Conservation (phyloP, 2,113 vertebrate species). For the Tragelaphus scriptus region DNA sequence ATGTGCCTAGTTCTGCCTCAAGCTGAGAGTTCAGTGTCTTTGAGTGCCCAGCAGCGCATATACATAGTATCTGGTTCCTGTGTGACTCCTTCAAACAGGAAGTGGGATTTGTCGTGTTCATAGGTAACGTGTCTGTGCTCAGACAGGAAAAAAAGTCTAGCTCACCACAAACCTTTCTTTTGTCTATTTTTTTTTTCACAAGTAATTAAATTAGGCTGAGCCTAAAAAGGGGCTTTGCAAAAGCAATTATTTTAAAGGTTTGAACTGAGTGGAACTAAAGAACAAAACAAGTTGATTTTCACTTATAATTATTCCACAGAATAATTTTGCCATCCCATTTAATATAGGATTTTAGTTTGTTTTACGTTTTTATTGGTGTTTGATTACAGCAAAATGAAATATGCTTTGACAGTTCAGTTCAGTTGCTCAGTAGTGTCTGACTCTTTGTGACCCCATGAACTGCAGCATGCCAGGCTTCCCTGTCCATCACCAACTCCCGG, state of each 20-base stretch:
- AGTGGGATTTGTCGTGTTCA: background rate
- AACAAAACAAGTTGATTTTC: background rate
- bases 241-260: background rate
- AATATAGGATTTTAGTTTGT: background rate
- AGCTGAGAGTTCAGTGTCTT: background rate
- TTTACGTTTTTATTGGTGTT: background rate
- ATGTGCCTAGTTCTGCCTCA: background rate
- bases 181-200: background rate
- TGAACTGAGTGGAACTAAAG: background rate
- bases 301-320: background rate
- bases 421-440: accelerated
- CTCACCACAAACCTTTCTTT: background rate
- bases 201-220: background rate
- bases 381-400: background rate
- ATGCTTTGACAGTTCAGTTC: background rate
- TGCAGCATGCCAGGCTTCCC: no score
- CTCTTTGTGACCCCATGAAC: no score
- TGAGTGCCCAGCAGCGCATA: no score
- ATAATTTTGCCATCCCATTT: background rate
- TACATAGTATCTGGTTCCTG: background rate
- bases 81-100: background rate
- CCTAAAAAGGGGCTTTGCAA: background rate
- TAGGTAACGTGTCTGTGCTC: background rate
- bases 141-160: background rate
- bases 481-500: no score